These are phyloP conservation scores for Liolophura sinensis DNA, from an alignment of 1,140 invertebrate species.

Conservation along the genomic window DNA sequence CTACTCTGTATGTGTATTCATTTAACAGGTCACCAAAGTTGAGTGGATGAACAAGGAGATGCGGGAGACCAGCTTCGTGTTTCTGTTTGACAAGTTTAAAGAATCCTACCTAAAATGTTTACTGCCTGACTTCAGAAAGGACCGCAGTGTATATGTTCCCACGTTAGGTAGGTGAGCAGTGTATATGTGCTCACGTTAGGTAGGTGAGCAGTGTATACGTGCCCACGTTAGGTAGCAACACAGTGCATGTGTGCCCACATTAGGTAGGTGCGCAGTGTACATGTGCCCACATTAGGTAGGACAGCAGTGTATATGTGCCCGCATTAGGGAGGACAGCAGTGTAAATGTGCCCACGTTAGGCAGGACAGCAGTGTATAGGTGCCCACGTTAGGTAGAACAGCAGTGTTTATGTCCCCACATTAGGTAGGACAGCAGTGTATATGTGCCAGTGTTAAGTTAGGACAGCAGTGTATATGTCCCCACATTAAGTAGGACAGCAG, in stretches of 20 bases:
- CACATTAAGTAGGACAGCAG: constrained; percentile 81
- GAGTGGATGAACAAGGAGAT: constrained; percentile 81
- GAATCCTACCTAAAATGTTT: constrained; percentile 86
- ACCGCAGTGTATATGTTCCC: constrained; percentile 85
- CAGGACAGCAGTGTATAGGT: too few species aligned
- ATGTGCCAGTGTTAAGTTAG: constrained; percentile 84
- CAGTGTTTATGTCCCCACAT: constrained; percentile 83
- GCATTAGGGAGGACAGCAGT: constrained; percentile 80
- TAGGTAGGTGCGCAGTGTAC: constrained; percentile 79
- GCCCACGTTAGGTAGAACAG: constrained; percentile 81
- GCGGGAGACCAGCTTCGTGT: constrained; percentile 72
- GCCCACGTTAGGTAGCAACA: constrained; percentile 79
- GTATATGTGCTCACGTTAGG: constrained; percentile 87
- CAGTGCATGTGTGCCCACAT: too few species aligned
- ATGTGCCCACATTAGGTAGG: constrained; percentile 82
- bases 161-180: constrained; percentile 80
- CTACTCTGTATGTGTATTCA: not conserved
- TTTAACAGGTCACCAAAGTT: constrained; percentile 72
- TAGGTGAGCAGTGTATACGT: constrained; percentile 83
- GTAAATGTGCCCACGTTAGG: constrained; percentile 87
- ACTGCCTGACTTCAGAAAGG: constrained; percentile 84
- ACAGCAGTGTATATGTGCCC: too few species aligned
- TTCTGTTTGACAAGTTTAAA: constrained; percentile 91
- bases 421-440: too few species aligned
- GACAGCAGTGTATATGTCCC: constrained; percentile 86